Evolutionary conservation across 2,888 invertebrate species (phyloP).

Genomic region (Drosophila planitibia): DNA sequence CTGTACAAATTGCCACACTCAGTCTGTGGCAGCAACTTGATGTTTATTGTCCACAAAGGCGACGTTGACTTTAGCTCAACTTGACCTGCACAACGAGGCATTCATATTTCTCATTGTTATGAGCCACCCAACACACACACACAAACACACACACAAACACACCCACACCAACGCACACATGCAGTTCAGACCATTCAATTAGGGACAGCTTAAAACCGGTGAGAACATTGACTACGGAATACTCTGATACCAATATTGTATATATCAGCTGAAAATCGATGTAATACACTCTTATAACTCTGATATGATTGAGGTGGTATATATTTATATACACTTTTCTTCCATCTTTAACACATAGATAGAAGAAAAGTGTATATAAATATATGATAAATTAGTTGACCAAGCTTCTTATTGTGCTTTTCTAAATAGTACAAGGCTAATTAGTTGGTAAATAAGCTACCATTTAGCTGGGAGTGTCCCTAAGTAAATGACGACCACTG

Average conservation of each 20-base stretch:
- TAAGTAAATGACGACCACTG: neutral
- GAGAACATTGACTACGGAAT: neutral
- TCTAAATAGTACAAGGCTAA: neutral
- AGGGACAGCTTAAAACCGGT: neutral
- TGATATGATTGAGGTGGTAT: neutral
- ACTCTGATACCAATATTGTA: neutral
- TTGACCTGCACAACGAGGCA: constrained; percentile 64
- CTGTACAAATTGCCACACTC: constrained; percentile 66
- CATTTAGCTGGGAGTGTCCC: neutral
- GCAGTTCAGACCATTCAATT: neutral
- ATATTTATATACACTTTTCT: neutral
- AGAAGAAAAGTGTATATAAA: too few relatives aligned
- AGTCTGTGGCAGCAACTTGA: constrained; percentile 40
- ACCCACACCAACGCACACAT: constrained; percentile 5
- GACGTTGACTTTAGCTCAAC: constrained; percentile 63
- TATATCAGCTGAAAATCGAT: neutral
- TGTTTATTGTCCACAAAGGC: constrained; percentile 67
- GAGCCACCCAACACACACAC: constrained; percentile 3
- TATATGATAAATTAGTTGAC: neutral
- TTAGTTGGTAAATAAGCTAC: neutral
- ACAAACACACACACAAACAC: constrained; percentile 2
- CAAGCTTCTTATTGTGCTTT: neutral
- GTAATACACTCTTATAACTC: neutral
- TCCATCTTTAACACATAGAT: too few relatives aligned
- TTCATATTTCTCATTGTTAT: constrained; percentile 69